Evolutionary conservation across 2,797 vertebrate species (phyloP).

Genomic region (Sebastiscus albofasciatus): DNA sequence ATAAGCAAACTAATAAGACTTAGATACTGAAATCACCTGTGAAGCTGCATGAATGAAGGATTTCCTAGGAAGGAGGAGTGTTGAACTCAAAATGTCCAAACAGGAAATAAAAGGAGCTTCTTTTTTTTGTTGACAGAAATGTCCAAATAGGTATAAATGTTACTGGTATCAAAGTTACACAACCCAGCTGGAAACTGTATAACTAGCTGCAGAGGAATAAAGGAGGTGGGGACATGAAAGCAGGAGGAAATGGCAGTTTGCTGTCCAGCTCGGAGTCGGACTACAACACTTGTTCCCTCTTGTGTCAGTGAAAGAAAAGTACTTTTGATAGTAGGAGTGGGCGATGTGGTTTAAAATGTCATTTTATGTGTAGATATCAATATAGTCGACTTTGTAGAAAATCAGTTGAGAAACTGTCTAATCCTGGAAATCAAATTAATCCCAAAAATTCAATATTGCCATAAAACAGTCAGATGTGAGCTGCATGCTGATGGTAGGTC

Average conservation of each 20-base stretch:
- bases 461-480: not conserved
- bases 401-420: not conserved
- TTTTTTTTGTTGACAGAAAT: not conserved
- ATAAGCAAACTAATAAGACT: conserved; percentile 71
- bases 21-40: conserved; percentile 54
- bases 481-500: not conserved
- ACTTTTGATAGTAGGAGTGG: conserved; percentile 12
- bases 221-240: not conserved
- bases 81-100: not conserved
- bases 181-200: not conserved
- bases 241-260: not conserved
- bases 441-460: not conserved
- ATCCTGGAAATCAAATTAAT: not conserved
- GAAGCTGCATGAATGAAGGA: conserved; percentile 40
- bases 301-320: conserved; percentile 16
- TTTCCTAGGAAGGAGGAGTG: conserved; percentile 32
- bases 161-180: not conserved
- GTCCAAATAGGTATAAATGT: not conserved
- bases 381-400: not conserved
- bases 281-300: not conserved
- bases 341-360: not conserved
- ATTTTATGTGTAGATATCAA: not conserved
- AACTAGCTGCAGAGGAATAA: not conserved
- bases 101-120: not conserved
- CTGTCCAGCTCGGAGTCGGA: not conserved